A percentile compares a stretch with the other conserved stretches of the same genome.
These are phyloP conservation scores for Scaptomyza graminum DNA, from an alignment of 1,140 invertebrate species.

Conservation along the genomic window DNA sequence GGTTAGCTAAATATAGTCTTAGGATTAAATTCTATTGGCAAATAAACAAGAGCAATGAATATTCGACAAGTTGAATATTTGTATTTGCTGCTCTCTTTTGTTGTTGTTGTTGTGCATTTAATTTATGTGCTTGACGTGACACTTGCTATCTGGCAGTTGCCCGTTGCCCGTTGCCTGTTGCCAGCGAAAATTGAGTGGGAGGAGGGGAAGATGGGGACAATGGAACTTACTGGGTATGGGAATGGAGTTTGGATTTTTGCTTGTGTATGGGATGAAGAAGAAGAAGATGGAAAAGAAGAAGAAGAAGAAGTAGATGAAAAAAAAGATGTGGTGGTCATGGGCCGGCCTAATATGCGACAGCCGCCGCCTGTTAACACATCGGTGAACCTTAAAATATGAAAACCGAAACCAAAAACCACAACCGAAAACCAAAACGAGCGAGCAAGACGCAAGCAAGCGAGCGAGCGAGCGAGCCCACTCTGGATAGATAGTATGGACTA, in stretches of 20 bases:
- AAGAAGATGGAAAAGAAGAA: neutral
- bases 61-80: slow-evolving; percentile 5
- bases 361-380: slow-evolving; percentile 80
- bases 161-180: slow-evolving; percentile 5
- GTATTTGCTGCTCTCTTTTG: slow-evolving; percentile 24
- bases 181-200: slow-evolving; percentile 11
- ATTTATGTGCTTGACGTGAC: slow-evolving; percentile 82
- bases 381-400: slow-evolving; percentile 80
- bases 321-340: slow-evolving; percentile 16
- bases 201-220: neutral
- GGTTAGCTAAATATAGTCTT: too few relatives aligned
- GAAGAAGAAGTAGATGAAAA: neutral
- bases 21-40: too few relatives aligned
- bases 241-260: neutral
- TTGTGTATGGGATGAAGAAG: neutral
- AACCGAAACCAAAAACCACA: slow-evolving; percentile 18
- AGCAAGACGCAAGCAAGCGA: slow-evolving; percentile 33
- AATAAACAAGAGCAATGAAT: slow-evolving; percentile 3
- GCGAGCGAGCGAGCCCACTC: slow-evolving; percentile 12
- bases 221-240: neutral
- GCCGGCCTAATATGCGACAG: slow-evolving; percentile 73
- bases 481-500: neutral
- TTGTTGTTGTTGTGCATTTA: slow-evolving; percentile 43
- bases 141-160: slow-evolving; percentile 58
- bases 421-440: slow-evolving; percentile 32